Evolutionary conservation across 2,797 vertebrate species (phyloP).

Genomic region (Streptopelia turtur): DNA sequence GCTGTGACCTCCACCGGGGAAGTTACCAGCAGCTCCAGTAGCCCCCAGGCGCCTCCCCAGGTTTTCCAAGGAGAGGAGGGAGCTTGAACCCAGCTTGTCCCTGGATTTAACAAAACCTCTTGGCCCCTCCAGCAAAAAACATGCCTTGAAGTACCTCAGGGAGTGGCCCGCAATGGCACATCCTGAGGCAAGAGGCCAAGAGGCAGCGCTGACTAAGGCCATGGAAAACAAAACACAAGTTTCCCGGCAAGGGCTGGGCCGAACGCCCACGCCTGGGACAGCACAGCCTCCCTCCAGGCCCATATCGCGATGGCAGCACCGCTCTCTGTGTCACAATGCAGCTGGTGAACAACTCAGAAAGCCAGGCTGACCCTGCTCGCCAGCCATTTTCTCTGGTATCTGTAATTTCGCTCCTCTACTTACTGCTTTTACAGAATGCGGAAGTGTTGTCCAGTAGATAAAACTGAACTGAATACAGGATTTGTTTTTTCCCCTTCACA

Average conservation of each 20-base stretch:
- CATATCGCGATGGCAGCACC: fast-evolving
- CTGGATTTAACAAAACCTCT: neutral
- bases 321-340: fast-evolving
- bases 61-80: neutral
- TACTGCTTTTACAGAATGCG: neutral
- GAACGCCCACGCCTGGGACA: fast-evolving
- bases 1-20: neutral
- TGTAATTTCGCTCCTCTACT: neutral
- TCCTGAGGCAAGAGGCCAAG: slow-evolving; percentile 1
- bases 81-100: neutral
- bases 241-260: neutral
- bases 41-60: neutral
- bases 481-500: neutral
- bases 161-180: neutral
- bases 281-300: fast-evolving
- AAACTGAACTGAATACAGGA: neutral
- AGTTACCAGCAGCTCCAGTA: neutral
- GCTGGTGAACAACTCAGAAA: neutral
- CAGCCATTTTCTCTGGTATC: fast-evolving
- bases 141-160: slow-evolving; percentile 3
- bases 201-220: neutral
- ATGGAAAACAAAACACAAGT: neutral
- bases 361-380: neutral
- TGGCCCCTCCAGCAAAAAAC: neutral
- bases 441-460: neutral